Evolutionary conservation across 2,888 invertebrate species (phyloP).

Genomic region (Carpatolechia fugitivella): DNA sequence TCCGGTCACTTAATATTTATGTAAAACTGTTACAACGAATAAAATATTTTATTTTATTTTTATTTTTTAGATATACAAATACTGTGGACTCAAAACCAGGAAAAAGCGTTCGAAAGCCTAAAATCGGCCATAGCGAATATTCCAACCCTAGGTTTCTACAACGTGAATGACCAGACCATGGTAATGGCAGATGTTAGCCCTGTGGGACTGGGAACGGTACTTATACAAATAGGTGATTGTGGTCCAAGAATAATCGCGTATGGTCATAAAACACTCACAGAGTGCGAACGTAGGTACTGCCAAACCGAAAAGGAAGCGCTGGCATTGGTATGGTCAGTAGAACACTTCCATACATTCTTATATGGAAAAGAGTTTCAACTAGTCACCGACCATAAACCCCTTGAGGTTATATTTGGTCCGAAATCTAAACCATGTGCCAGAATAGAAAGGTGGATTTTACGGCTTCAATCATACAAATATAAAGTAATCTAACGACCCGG

Average conservation of each 20-base stretch:
- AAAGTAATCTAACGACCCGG: constrained; percentile 33
- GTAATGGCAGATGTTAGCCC: constrained; percentile 23
- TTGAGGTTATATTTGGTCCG: too few species aligned
- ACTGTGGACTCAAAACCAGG: constrained; percentile 15
- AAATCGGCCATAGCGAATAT: constrained; percentile 8
- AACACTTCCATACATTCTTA: too few species aligned
- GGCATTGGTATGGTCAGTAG: constrained; percentile 32
- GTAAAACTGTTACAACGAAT: too few species aligned
- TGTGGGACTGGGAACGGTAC: constrained; percentile 16
- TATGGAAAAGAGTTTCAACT: constrained; percentile 32
- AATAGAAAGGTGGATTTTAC: constrained; percentile 35
- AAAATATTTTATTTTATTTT: too few species aligned
- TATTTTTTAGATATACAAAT: too few species aligned
- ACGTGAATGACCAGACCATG: constrained; percentile 12
- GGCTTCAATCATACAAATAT: constrained; percentile 33
- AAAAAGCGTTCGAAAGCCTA: constrained; percentile 16
- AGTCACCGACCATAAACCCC: constrained; percentile 31
- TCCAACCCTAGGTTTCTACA: constrained; percentile 20
- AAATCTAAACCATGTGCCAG: constrained; percentile 36
- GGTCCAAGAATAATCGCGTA: constrained; percentile 33
- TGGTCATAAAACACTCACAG: constrained; percentile 29
- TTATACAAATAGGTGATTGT: constrained; percentile 18
- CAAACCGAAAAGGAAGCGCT: constrained; percentile 36
- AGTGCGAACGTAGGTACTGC: constrained; percentile 29
- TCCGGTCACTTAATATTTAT: too few species aligned